Evolutionary conservation across 2,888 invertebrate species (phyloP).

Genomic region (Hipparchia semele): DNA sequence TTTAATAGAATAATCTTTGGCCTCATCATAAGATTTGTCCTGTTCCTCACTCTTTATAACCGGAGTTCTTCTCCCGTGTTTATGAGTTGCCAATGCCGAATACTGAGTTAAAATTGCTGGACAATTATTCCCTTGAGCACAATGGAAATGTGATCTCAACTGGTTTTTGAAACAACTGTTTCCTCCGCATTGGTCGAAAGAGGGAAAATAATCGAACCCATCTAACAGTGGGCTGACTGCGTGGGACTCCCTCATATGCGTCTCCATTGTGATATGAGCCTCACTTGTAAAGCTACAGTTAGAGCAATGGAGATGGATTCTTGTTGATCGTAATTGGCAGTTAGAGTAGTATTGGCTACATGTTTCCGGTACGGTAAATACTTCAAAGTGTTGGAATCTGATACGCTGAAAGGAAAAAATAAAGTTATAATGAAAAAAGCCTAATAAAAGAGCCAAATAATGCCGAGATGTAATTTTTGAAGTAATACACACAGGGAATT

Average conservation of each 20-base stretch:
- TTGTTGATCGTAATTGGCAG: slow-evolving; percentile 86
- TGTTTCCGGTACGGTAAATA: slow-evolving; percentile 82
- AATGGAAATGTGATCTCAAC: slow-evolving; percentile 75
- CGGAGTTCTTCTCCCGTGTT: slow-evolving; percentile 75
- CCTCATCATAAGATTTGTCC: slow-evolving; percentile 73
- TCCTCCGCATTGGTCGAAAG: slow-evolving; percentile 76
- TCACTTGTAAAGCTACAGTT: slow-evolving; percentile 94
- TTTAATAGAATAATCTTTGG: slow-evolving; percentile 79
- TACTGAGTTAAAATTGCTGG: slow-evolving; percentile 78
- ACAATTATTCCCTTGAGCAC: slow-evolving; percentile 76
- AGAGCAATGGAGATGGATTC: slow-evolving; percentile 93
- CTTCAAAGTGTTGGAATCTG: slow-evolving; percentile 85
- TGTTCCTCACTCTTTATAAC: slow-evolving; percentile 71
- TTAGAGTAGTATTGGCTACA: slow-evolving; percentile 87
- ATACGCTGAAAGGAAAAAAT: slow-evolving; percentile 66
- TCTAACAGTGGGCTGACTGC: slow-evolving; percentile 91
- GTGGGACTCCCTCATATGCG: slow-evolving; percentile 94
- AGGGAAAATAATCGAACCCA: slow-evolving; percentile 91
- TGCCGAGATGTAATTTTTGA: neutral
- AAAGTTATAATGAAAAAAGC: neutral
- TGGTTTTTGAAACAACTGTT: slow-evolving; percentile 79
- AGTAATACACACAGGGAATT: slow-evolving; percentile 69
- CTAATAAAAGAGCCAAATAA: neutral
- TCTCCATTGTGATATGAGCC: slow-evolving; percentile 88
- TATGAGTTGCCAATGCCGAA: slow-evolving; percentile 77